Percentiles rank a stretch among this genome's conserved stretches.
Evolutionary conservation across 2,797 vertebrate genomes (phyloP).

Genomic region (Hydrocynus forskahlii): DNA sequence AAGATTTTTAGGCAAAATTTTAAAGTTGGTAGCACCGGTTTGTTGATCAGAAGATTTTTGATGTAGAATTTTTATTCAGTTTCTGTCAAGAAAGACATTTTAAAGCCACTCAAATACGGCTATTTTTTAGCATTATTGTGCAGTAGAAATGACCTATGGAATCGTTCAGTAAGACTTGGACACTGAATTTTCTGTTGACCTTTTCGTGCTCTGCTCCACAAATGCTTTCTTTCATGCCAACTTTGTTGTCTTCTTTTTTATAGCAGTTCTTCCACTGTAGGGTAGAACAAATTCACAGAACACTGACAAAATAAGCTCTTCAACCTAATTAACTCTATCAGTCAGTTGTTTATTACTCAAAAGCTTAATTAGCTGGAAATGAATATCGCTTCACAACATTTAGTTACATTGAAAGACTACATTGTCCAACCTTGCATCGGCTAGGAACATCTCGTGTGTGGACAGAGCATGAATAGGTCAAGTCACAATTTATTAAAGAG

Average conservation of each 20-base stretch:
- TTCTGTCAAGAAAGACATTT: no score
- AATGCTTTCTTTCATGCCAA: neutral
- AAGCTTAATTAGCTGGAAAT: neutral
- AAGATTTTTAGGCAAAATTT: no score
- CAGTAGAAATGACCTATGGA: neutral
- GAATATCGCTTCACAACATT: no score
- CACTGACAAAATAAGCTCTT: no score
- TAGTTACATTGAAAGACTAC: no score
- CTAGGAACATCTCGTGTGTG: neutral
- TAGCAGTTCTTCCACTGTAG: neutral
- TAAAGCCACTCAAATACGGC: neutral
- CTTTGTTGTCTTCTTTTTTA: neutral
- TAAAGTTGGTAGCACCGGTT: no score
- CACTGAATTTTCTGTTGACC: no score
- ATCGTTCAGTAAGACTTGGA: neutral
- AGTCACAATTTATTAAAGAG: neutral
- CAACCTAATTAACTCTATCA: neutral
- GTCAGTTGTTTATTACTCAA: no score
- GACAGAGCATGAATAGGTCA: neutral
- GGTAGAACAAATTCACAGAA: neutral
- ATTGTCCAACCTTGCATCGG: neutral
- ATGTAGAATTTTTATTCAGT: no score
- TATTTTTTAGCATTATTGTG: neutral
- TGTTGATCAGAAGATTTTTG: no score
- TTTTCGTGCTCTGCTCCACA: no score